Evolutionary conservation across 2,113 vertebrate species (phyloP).

Genomic region (Pedetes capensis): DNA sequence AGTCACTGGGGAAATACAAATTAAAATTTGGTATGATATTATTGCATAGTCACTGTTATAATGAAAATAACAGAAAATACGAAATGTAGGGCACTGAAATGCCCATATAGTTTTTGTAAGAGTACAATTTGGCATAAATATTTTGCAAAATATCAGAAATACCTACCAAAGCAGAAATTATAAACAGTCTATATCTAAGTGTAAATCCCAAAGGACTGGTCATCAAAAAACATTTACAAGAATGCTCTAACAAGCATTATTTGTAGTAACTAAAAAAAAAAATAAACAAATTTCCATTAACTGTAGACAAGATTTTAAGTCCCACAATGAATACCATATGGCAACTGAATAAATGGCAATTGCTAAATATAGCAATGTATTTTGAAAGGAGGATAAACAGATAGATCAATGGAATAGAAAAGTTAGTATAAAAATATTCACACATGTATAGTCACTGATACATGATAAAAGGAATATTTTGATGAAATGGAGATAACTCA

Average conservation of each 20-base stretch:
- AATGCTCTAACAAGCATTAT: background rate
- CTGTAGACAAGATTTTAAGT: background rate
- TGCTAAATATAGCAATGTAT: background rate
- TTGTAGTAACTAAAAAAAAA: background rate
- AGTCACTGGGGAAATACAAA: background rate
- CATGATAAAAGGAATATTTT: background rate
- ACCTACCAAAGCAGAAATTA: background rate
- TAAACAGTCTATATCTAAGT: background rate
- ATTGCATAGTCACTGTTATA: background rate
- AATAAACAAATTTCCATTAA: background rate
- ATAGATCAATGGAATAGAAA: background rate
- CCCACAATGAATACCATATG: background rate
- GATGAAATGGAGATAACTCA: background rate
- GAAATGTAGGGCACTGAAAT: background rate
- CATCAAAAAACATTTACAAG: background rate
- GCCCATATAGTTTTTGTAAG: background rate
- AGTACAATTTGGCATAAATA: background rate
- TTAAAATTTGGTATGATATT: background rate
- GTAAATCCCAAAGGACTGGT: background rate
- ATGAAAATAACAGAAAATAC: background rate
- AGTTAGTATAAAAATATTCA: background rate
- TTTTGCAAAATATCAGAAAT: background rate
- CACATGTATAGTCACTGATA: background rate
- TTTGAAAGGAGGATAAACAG: background rate
- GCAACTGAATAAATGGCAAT: background rate